Evolutionary conservation across 2,888 invertebrate genomes (phyloP), one percentile per base, ranked within the genome.

Genomic region (Catocala fraxini): DNA sequence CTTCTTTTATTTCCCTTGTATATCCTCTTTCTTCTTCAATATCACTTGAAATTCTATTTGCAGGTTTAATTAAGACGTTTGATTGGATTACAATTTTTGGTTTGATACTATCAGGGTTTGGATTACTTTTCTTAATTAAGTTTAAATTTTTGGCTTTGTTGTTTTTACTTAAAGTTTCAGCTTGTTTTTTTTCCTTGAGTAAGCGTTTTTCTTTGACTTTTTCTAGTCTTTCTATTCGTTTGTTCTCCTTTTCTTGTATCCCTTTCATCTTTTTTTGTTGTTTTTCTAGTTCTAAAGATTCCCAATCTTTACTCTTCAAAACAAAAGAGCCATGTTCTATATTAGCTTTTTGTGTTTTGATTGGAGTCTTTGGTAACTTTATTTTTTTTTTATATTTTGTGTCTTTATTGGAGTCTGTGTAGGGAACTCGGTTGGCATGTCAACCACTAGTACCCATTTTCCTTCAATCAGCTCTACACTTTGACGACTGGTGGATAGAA

Each of bases 231-330:
- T 51, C 60, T 63, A 69, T 65, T 62, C 66, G 66, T 70, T 64
- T 66, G 47, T 63, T 64, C 66, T 70, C 69, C 61, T 70, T 70
- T 67, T 67, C 59, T 61, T 67, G 64, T 61, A 67, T 67, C 56
- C 68, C 65, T 65, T 71, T 68, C 60, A 68, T 61, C 65, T 63
- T 68, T 63, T 70, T 68, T 71, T 71, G 68, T 66, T 71, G 65
- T 68, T 71, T 69, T 71, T 69, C 45, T 63, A 71, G 56, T 66
- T 71, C 68, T 69, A 66, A 68, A 62, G 62, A 68, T 68, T 66
- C 68, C 65, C 66, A 68, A 65, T 64, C 68, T 63, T 71, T 71
- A 66, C 68, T 69, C 47, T 64, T 71, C 52, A 71, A 71, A 63
- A 71, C 71, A 69, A 69, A 69, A 66, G 61, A 63, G 63, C 68